Percentiles rank a stretch among this genome's conserved stretches.
These are phyloP conservation scores for Hemicentrotus pulcherrimus DNA, from an alignment of 35 echinoderm and acorn worm species.

Conservation along the genomic window DNA sequence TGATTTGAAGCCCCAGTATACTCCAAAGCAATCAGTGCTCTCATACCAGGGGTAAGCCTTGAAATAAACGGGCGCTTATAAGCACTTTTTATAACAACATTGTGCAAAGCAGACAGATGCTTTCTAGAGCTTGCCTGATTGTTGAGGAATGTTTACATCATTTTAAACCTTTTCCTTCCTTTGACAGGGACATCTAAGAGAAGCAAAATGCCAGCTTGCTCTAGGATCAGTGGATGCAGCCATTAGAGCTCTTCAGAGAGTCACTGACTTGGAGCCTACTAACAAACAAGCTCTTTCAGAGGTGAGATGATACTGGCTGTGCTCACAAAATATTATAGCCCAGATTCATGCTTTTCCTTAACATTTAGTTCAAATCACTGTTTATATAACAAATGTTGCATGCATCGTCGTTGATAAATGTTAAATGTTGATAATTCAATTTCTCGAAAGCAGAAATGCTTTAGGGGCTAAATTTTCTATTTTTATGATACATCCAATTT, in stretches of 20 bases:
- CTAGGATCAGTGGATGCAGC: constrained; percentile 73
- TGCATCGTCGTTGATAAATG: too few relatives aligned
- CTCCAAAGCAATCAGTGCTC: too few relatives aligned
- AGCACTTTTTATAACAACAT: neutral
- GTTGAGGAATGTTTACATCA: too few relatives aligned
- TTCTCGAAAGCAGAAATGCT: too few relatives aligned
- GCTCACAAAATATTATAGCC: neutral
- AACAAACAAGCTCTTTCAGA: constrained; percentile 85
- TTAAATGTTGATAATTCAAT: too few relatives aligned
- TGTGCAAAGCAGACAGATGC: neutral
- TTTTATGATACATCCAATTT: too few relatives aligned
- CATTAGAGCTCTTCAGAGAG: constrained; percentile 65
- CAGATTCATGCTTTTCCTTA: too few relatives aligned
- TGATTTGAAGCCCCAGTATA: too few relatives aligned
- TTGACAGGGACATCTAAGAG: constrained; percentile 77
- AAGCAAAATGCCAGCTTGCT: constrained; percentile 97
- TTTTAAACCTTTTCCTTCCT: neutral
- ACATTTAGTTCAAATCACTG: too few relatives aligned
- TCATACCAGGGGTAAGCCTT: neutral
- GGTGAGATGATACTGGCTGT: constrained; percentile 49
- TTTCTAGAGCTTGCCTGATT: too few relatives aligned
- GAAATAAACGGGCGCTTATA: neutral
- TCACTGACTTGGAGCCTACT: constrained; percentile 70
- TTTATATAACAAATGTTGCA: too few relatives aligned
- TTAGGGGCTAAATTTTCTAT: too few relatives aligned